These are phyloP conservation scores for Aporophyla lueneburgensis DNA, from an alignment of 2,888 invertebrate species.

Conservation along the genomic window DNA sequence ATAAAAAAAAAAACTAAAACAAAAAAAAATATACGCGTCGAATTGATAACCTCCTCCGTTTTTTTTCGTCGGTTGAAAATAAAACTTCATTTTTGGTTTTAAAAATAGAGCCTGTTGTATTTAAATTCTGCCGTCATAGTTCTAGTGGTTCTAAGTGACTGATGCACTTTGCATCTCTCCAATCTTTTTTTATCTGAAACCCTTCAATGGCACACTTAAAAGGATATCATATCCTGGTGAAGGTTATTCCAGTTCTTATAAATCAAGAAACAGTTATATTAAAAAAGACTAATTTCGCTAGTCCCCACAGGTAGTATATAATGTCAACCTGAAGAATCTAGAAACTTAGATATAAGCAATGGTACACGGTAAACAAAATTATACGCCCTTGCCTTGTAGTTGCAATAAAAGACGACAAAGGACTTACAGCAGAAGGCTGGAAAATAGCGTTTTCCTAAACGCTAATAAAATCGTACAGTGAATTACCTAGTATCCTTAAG, in stretches of 20 bases:
- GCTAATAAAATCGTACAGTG: slow-evolving; percentile 27
- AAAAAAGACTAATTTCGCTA: neutral
- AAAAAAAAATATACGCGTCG: too few relatives aligned
- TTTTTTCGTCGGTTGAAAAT: too few relatives aligned
- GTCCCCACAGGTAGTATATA: neutral
- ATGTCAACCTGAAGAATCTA: slow-evolving; percentile 30
- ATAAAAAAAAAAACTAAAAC: too few relatives aligned
- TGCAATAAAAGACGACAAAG: slow-evolving; percentile 46
- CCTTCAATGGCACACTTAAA: neutral
- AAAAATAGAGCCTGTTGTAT: neutral
- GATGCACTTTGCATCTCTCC: neutral
- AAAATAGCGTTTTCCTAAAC: slow-evolving; percentile 43
- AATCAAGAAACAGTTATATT: neutral
- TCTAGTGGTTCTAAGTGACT: too few relatives aligned
- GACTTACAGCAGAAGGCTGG: slow-evolving; percentile 35
- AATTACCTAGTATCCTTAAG: slow-evolving; percentile 4
- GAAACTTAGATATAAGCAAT: slow-evolving; percentile 4
- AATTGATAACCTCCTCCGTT: too few relatives aligned
- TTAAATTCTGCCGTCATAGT: neutral
- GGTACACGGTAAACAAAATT: slow-evolving; percentile 44
- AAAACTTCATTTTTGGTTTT: neutral
- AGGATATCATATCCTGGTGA: slow-evolving; percentile 6
- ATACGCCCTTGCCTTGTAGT: slow-evolving; percentile 47
- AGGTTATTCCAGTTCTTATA: slow-evolving; percentile 1
- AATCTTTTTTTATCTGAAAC: slow-evolving; percentile 15